Evolutionary conservation across 2,113 vertebrate genomes (phyloP).

Genomic region (Prionailurus bengalensis): DNA sequence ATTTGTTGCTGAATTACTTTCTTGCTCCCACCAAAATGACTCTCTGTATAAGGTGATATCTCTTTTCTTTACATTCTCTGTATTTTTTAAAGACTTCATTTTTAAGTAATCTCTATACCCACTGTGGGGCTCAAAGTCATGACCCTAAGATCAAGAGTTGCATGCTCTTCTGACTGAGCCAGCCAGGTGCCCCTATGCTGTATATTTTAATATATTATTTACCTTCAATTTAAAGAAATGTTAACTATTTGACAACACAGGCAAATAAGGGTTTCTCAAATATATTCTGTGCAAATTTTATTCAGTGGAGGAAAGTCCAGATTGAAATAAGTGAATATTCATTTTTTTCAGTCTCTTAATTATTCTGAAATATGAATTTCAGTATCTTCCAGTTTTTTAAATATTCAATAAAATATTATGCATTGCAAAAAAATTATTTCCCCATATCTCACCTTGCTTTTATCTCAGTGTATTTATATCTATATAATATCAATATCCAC

Average conservation of each 20-base stretch:
- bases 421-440: neutral
- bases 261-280: conserved; percentile 6
- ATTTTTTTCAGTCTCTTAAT: neutral
- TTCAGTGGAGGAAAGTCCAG: neutral
- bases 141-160: too few species aligned
- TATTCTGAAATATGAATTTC: neutral
- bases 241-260: neutral
- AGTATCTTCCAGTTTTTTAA: neutral
- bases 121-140: too few species aligned
- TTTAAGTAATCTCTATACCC: too few species aligned
- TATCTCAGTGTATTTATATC: neutral
- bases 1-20: neutral
- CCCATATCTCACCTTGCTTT: neutral
- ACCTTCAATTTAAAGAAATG: neutral
- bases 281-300: neutral
- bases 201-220: neutral
- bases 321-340: neutral
- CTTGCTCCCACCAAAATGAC: neutral
- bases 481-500: neutral
- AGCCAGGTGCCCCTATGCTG: neutral
- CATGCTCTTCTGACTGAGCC: too few species aligned
- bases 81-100: too few species aligned
- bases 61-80: neutral
- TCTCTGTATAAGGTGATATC: neutral
- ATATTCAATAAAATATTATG: conserved; percentile 16